Percentiles rank a stretch among this genome's conserved stretches.
Evolutionary conservation across 2,888 invertebrate genomes (phyloP).

Genomic region (Choreutis nemorana): DNA sequence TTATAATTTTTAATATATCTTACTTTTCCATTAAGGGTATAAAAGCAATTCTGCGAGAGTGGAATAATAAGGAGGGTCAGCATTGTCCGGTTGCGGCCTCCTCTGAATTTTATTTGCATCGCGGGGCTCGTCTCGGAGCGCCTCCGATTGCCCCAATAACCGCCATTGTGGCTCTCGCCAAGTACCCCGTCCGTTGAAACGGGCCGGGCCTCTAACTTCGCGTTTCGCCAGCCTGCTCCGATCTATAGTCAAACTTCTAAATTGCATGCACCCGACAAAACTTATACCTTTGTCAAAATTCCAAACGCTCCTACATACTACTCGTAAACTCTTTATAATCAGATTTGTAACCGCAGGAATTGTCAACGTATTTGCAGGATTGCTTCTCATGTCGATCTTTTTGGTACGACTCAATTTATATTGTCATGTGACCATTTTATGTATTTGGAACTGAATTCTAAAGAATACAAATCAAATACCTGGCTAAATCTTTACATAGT

Average conservation of each 20-base stretch:
- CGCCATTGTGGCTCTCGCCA: conserved; percentile 29
- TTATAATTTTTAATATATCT: too few species aligned
- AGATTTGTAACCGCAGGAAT: conserved; percentile 38
- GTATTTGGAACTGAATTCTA: too few species aligned
- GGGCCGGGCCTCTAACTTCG: conserved; percentile 4
- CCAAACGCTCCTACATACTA: conserved; percentile 39
- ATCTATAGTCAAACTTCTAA: conserved; percentile 40
- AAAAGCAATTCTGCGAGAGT: conserved; percentile 62
- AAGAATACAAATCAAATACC: too few species aligned
- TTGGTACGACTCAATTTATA: neutral
- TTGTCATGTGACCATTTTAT: too few species aligned
- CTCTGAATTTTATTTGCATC: conserved; percentile 59
- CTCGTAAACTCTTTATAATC: conserved; percentile 42
- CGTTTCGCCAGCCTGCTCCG: conserved; percentile 13
- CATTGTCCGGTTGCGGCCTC: conserved; percentile 51
- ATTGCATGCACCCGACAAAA: conserved; percentile 51
- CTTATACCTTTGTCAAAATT: conserved; percentile 52
- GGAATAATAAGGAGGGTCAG: conserved; percentile 63
- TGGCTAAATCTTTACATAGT: too few species aligned
- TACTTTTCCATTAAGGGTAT: conserved; percentile 61
- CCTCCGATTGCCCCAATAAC: conserved; percentile 55
- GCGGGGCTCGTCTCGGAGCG: conserved; percentile 38
- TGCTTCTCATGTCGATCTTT: neutral
- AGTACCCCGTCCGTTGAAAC: conserved; percentile 13
- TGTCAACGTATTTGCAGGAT: conserved; percentile 41